Evolutionary conservation across 2,888 invertebrate genomes (phyloP), one percentile per base, ranked within the genome.

Genomic region (Drosophila antonietae): DNA sequence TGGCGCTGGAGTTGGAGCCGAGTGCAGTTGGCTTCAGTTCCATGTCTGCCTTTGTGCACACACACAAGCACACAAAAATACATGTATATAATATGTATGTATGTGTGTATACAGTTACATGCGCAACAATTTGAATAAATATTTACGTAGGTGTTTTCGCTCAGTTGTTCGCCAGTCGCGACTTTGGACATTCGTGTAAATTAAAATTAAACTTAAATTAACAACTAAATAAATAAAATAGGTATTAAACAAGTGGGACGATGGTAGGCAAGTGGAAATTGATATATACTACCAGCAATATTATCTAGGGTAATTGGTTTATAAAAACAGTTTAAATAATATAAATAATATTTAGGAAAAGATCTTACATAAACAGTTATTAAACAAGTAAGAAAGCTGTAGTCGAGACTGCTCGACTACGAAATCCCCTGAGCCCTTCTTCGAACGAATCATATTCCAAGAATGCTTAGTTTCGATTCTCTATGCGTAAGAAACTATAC

Each of bases 91-190:
- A 6, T n/a, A 10, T 49, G 15, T 33, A 12, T 43, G 47, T 20
- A 28, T 6, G 31, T 8, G 39, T 18, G 35, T 46, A 31, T 28
- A 41, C 39, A 33, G 20, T 28, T 51, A 57, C 49, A 62, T 49
- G 52, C 41, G 31, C 28, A 57, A 61, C 69, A 70, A 60, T 75
- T 79, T 79, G 64, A 41, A 62, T 62, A 83, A 81, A 83, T 82
- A 82, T 87, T 84, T 78, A 69, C 78, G 84, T 87, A 82, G 88
- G 88, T 80, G 80, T 67, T 72, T 64, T 51, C 65, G 57, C 39
- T 56, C 64, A 18, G 56, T 75, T 68, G 72, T 28, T 44, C 28
- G 56, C 33, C n/a, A 56, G 80, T 68, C 60, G 67, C 65, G 67
- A 62, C 65, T 60, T 18, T 69, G 70, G 68, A 69, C 70, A 56